Evolutionary conservation across 2,113 vertebrate species (phyloP).

Genomic region (Charadrius vociferus): DNA sequence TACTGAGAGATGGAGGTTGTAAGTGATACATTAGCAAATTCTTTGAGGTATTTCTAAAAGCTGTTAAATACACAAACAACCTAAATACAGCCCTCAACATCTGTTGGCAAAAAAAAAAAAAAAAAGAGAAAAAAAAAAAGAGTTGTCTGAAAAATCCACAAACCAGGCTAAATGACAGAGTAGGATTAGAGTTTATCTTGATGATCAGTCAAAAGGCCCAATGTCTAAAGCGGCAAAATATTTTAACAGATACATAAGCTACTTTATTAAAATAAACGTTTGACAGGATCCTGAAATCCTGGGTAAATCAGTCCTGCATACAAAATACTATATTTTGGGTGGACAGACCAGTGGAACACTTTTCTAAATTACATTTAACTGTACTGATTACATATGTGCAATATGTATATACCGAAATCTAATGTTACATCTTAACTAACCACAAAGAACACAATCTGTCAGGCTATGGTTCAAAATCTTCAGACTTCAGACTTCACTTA

Average conservation of each 20-base stretch:
- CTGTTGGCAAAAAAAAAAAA: neutral
- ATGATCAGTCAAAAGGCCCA: neutral
- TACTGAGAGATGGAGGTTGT: neutral
- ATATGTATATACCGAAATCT: neutral
- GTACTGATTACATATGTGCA: neutral
- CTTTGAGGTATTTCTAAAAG: constrained; percentile 5
- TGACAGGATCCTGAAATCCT: neutral
- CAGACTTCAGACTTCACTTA: no score
- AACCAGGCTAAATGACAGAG: neutral
- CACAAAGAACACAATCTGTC: neutral
- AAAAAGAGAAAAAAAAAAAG: neutral
- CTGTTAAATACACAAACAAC: constrained; percentile 5
- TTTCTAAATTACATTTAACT: neutral
- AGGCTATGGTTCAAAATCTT: neutral
- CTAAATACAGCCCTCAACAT: neutral
- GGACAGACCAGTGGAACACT: neutral
- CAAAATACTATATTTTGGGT: neutral
- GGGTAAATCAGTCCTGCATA: neutral
- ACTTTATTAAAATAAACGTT: neutral
- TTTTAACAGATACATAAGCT: neutral
- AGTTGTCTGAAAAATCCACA: neutral
- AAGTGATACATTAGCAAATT: neutral
- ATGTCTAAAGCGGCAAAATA: neutral
- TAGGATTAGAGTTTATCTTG: neutral
- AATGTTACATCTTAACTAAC: neutral